Evolutionary conservation across 2,888 invertebrate species (phyloP).

Genomic region (Drosophila aldrichi): DNA sequence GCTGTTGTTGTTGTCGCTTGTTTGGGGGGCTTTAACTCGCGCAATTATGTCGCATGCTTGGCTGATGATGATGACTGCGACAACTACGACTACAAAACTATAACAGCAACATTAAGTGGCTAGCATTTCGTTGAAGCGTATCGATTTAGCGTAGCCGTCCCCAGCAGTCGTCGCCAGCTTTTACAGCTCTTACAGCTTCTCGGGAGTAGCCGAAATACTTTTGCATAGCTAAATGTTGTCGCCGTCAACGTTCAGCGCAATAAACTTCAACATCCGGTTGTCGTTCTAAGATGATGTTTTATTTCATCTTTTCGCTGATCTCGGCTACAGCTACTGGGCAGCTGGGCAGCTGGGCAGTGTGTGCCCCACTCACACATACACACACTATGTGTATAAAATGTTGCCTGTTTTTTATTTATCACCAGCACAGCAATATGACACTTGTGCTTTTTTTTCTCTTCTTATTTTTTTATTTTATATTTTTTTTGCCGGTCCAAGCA

Average conservation of each 20-base stretch:
- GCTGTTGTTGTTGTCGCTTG: conserved; percentile 58
- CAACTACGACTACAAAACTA: conserved; percentile 54
- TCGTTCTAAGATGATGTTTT: conserved; percentile 69
- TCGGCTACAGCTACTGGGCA: conserved; percentile 53
- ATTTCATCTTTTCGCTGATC: conserved; percentile 69
- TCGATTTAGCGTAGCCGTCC: conserved; percentile 74
- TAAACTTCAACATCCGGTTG: conserved; percentile 79
- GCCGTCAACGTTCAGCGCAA: conserved; percentile 47
- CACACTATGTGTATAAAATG: conserved; percentile 71
- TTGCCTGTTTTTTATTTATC: conserved; percentile 71
- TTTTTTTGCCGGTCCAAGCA: conserved; percentile 69
- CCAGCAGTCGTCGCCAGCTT: conserved; percentile 25
- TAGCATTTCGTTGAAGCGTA: conserved; percentile 81
- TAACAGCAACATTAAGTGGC: conserved; percentile 56
- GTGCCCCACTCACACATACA: too few species aligned
- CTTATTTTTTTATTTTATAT: conserved; percentile 22
- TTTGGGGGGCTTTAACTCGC: conserved; percentile 81
- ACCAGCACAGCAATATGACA: conserved; percentile 75
- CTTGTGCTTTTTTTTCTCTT: conserved; percentile 57
- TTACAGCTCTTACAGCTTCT: conserved; percentile 29
- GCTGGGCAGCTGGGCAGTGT: conserved; percentile 32
- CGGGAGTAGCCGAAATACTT: conserved; percentile 47
- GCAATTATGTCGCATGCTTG: conserved; percentile 83
- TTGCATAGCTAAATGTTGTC: conserved; percentile 53
- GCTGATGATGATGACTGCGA: conserved; percentile 83